Conservation (phyloP, 2,888 invertebrate genomes). For the Melieria picta region DNA sequence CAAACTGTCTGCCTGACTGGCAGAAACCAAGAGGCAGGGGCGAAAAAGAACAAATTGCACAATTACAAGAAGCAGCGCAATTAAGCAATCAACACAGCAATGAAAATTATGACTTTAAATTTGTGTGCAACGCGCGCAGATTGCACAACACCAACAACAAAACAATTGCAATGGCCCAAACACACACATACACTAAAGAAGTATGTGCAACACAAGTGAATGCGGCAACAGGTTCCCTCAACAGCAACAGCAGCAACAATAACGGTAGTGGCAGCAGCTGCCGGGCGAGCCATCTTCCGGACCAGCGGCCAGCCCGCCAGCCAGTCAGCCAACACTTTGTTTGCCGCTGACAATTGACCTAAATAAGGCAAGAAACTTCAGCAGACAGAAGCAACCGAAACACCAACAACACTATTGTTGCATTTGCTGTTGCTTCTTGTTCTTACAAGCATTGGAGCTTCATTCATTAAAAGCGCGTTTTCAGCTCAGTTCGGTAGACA, state of each 20-base stretch:
- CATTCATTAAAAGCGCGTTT: too few species aligned
- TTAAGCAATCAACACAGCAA: constrained; percentile 27
- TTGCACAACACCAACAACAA: not conserved
- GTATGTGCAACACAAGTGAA: not conserved
- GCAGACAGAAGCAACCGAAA: too few species aligned
- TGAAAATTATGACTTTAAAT: not conserved
- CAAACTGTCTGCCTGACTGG: too few species aligned
- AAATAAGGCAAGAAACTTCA: not conserved
- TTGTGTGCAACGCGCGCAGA: not conserved
- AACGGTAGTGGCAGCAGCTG: not conserved
- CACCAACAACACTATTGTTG: too few species aligned
- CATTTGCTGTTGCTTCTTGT: too few species aligned
- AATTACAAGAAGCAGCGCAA: constrained; percentile 19
- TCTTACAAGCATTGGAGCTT: too few species aligned
- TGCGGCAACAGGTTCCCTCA: constrained; percentile 15
- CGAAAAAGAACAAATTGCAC: constrained; percentile 29
- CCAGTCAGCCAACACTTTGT: not conserved
- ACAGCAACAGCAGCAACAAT: not conserved
- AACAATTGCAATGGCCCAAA: not conserved
- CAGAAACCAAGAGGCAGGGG: not conserved
- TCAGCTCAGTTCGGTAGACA: too few species aligned
- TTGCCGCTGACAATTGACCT: not conserved
- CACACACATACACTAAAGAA: not conserved
- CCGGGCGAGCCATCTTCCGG: too few species aligned
- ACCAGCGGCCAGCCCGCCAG: too few species aligned